phyloP scores from a whole-genome alignment of 2,113 vertebrate genomes.

The Xyliphius kryptos region DNA sequence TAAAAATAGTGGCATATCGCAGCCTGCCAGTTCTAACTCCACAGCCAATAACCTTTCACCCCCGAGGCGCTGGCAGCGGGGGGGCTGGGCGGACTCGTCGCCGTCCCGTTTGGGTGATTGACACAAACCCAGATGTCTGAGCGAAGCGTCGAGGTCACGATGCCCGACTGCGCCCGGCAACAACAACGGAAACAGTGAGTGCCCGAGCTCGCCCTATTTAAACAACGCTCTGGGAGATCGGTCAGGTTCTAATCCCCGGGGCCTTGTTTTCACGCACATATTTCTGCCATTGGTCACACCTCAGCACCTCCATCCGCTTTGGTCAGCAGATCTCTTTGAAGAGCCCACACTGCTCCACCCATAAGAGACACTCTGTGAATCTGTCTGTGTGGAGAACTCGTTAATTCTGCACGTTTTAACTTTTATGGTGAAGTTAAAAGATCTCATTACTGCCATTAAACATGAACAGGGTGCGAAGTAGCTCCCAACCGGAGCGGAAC shows the following conservation, averaged over 20 bases:
- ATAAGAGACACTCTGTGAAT: constrained; percentile 22
- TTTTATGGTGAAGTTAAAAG: no score
- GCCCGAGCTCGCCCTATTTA: not conserved
- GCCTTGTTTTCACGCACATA: constrained; percentile 21
- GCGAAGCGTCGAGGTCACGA: not conserved
- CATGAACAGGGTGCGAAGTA: no score
- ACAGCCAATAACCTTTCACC: constrained; percentile 68
- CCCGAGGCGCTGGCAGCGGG: constrained; percentile 37
- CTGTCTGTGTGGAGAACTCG: constrained; percentile 10
- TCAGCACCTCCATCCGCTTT: constrained; percentile 36
- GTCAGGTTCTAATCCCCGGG: constrained; percentile 16
- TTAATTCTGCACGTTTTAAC: no score
- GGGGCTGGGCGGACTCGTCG: constrained; percentile 16
- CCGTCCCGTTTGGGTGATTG: not conserved
- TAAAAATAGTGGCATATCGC: constrained; percentile 55
- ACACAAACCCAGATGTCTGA: no score
- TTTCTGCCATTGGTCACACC: constrained; percentile 36
- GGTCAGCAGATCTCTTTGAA: constrained; percentile 44
- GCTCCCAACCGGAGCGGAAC: not conserved
- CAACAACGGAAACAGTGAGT: constrained; percentile 5
- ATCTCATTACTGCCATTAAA: no score
- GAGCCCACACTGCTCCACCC: constrained; percentile 19
- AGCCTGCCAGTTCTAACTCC: constrained; percentile 54
- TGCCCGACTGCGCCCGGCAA: not conserved
- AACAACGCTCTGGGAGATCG: not conserved